Evolutionary conservation across 2,797 vertebrate species (phyloP).

Genomic region (Tamandua tetradactyla): DNA sequence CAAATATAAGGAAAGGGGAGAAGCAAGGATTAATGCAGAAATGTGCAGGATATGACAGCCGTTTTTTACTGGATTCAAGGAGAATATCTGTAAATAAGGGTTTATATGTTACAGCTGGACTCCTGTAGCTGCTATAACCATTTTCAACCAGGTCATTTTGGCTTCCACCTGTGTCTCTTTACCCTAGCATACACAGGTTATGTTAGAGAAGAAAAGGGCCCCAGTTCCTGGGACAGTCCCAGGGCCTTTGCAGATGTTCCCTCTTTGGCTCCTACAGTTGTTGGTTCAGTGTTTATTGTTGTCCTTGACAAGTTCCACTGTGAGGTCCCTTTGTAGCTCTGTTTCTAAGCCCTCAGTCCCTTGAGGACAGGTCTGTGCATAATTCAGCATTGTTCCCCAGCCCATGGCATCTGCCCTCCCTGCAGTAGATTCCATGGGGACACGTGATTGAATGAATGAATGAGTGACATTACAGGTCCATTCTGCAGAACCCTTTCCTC

Average conservation of each 20-base stretch:
- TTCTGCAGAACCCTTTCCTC: neutral
- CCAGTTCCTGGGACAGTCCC: rapidly evolving
- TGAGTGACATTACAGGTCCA: rapidly evolving
- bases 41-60: rapidly evolving
- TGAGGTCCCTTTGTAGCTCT: too few species aligned
- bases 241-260: rapidly evolving
- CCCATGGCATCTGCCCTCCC: rapidly evolving
- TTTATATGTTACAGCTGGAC: neutral
- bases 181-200: rapidly evolving
- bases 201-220: neutral
- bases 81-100: neutral
- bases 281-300: neutral
- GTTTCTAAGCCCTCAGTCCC: neutral
- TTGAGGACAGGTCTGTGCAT: neutral
- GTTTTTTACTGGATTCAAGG: neutral
- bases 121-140: rapidly evolving
- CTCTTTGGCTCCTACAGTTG: neutral
- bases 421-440: neutral
- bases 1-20: neutral
- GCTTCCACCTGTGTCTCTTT: neutral
- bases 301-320: rapidly evolving
- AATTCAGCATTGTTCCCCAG: neutral
- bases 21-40: neutral
- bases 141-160: neutral
- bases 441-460: neutral